These are phyloP conservation scores for Scaptomyza caliginosa DNA, from an alignment of 2,888 invertebrate genomes.

Conservation along the genomic window DNA sequence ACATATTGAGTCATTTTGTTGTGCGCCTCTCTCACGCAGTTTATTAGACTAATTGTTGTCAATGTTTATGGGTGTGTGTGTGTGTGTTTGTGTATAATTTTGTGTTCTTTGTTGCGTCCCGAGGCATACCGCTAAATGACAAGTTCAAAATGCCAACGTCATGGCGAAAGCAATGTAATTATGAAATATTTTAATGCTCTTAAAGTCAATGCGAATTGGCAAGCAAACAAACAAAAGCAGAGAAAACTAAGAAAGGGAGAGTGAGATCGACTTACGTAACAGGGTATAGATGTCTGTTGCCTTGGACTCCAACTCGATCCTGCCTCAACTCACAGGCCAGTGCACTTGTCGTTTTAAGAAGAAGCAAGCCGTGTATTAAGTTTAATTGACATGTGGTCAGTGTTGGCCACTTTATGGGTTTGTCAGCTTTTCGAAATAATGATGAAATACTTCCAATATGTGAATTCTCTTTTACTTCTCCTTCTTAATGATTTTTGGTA, in stretches of 20 bases:
- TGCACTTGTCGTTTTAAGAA: conserved; percentile 50
- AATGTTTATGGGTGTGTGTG: not conserved
- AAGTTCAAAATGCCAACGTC: conserved; percentile 65
- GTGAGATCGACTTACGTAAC: not conserved
- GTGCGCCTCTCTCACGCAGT: conserved; percentile 51
- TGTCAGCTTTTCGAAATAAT: conserved; percentile 51
- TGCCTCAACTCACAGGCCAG: conserved; percentile 7
- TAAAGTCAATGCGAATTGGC: conserved; percentile 49
- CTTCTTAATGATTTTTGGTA: not conserved
- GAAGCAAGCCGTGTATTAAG: conserved; percentile 61
- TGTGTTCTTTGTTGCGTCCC: conserved; percentile 53
- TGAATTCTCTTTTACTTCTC: conserved; percentile 15
- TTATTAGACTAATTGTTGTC: conserved; percentile 69
- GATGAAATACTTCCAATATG: conserved; percentile 52
- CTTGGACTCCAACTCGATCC: not conserved
- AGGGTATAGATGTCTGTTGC: not conserved
- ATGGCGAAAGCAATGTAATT: conserved; percentile 62
- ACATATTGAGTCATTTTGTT: conserved; percentile 53
- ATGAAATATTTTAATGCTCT: conserved; percentile 74
- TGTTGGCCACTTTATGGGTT: conserved; percentile 45
- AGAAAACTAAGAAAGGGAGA: not conserved
- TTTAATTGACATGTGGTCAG: conserved; percentile 73
- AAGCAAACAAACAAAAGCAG: conserved; percentile 20
- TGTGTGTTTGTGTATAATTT: conserved; percentile 24
- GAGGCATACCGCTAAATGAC: conserved; percentile 68